These are phyloP conservation scores for Caenorhabditis doughertyi DNA, from an alignment of 2,888 invertebrate genomes.

Conservation along the genomic window DNA sequence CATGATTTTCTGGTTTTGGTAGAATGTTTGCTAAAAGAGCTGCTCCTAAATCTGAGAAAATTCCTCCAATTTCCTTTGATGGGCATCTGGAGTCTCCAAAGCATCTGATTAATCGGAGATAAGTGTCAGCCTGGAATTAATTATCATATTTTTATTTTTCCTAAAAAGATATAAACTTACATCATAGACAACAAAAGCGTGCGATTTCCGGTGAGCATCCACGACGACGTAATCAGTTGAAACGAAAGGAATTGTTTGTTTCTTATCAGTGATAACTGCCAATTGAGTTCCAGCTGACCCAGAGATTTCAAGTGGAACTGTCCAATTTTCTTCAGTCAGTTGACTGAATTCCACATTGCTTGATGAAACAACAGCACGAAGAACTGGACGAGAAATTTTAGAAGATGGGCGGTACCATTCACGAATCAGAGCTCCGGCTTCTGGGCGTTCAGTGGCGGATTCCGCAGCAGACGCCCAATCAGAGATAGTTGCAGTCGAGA, in stretches of 20 bases:
- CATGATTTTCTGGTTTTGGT: slow-evolving; percentile 60
- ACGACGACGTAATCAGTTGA: slow-evolving; percentile 70
- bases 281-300: slow-evolving; percentile 64
- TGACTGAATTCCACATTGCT: slow-evolving; percentile 64
- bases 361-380: slow-evolving; percentile 61
- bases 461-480: slow-evolving; percentile 65
- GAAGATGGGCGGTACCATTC: slow-evolving; percentile 64
- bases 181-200: slow-evolving; percentile 73
- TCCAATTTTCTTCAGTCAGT: slow-evolving; percentile 67
- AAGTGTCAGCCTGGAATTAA: slow-evolving; percentile 65
- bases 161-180: slow-evolving; percentile 44
- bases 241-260: slow-evolving; percentile 64
- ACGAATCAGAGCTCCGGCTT: slow-evolving; percentile 57
- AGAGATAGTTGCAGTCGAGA: slow-evolving; percentile 62
- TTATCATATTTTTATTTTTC: neutral
- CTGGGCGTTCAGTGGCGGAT: slow-evolving; percentile 31
- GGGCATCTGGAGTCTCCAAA: slow-evolving; percentile 67
- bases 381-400: slow-evolving; percentile 52
- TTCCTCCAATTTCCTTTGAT: slow-evolving; percentile 63
- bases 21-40: slow-evolving; percentile 64
- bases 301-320: slow-evolving; percentile 65
- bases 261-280: slow-evolving; percentile 50
- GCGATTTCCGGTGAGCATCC: slow-evolving; percentile 69
- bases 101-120: slow-evolving; percentile 70
- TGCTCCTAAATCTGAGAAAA: slow-evolving; percentile 69